Conservation (phyloP, 2,888 invertebrate species). For the Frankliniella intonsa region DNA sequence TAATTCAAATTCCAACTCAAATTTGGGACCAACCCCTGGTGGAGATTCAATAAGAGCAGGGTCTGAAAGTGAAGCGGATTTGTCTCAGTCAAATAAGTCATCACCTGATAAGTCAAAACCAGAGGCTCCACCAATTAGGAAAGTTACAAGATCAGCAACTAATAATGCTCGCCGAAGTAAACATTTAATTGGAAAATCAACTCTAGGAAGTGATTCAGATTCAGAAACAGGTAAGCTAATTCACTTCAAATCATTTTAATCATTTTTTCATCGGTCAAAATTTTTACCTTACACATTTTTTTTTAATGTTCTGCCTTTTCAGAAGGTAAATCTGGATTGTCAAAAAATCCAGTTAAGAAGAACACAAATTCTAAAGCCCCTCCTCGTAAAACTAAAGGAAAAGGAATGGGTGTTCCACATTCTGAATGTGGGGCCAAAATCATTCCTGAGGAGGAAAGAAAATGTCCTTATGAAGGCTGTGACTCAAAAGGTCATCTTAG, state of each 20-base stretch:
- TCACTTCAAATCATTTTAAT: not conserved
- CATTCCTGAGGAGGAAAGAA: constrained; percentile 54
- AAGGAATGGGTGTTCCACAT: constrained; percentile 39
- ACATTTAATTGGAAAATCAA: constrained; percentile 40
- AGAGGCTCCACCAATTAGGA: constrained; percentile 45
- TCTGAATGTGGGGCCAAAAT: constrained; percentile 41
- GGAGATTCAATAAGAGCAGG: constrained; percentile 38
- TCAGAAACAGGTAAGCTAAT: constrained; percentile 40
- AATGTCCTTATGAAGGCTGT: constrained; percentile 80
- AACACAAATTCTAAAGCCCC: constrained; percentile 40
- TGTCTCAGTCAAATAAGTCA: constrained; percentile 2
- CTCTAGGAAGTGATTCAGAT: constrained; percentile 40
- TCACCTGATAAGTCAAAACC: constrained; percentile 2
- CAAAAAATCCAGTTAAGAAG: constrained; percentile 62
- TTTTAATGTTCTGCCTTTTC: constrained; percentile 31
- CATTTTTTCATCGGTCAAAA: not conserved
- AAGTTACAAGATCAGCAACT: constrained; percentile 65
- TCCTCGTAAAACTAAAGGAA: not conserved
- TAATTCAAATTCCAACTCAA: not conserved
- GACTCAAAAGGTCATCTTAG: constrained; percentile 84
- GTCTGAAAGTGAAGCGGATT: constrained; percentile 36
- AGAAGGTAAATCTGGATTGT: constrained; percentile 51
- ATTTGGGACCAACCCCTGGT: constrained; percentile 31
- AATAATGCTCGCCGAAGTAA: constrained; percentile 44
- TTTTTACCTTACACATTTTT: not conserved